Base-by-base conservation (phyloP, 2,888 invertebrate species). In the Papilio gigon region DNA sequence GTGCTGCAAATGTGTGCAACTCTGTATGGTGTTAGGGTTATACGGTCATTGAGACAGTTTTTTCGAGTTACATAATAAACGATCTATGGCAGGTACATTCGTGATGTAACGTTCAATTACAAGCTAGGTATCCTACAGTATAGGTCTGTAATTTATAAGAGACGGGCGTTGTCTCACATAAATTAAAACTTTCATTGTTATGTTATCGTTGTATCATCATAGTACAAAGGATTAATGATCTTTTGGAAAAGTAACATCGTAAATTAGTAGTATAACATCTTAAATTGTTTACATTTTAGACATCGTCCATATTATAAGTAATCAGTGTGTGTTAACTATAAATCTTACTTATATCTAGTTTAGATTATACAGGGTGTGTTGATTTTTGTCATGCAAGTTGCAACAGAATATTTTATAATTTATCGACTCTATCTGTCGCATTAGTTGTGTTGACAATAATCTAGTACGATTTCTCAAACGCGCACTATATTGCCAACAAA, bases 131-230 rank as follows among this genome's bases (percentile, higher is more conserved):
- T 20, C 33, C 37, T 53, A 30, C 11, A 30, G 30, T 56, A 42
- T 42, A 22, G 4, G 33, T 42, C 56, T 44, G 53, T 53, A 62
- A 53, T 62, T 53, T 62, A 35, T 42, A 56, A 68, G 68, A 53
- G 40, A 63, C 58, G n/a, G 40, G 47, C 14, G n/a, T 65, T 53
- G 59, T 14, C 27, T 68, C 59, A 68, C 50, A 22, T 11, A 27
- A 27, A 27, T 65, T 27, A 56, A 60, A 17, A 37, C 64, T 65
- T 61, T 61, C 40, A 44, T 59, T 69, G 50, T 65, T 59, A 47
- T 69, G 50, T 65, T 59, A 47, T 40, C 63, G 71, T 73, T 73
- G 71, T 76, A 77, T 74, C 73, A 77, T 68, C 73, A 77, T 68
- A 70, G 74, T 69, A 69, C 76, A 76, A 77, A 78, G 75, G 73